A percentile compares a stretch with the other conserved stretches of the same genome.
Conservation (phyloP, 2,888 invertebrate genomes). For the Trissolcus japonicus region DNA sequence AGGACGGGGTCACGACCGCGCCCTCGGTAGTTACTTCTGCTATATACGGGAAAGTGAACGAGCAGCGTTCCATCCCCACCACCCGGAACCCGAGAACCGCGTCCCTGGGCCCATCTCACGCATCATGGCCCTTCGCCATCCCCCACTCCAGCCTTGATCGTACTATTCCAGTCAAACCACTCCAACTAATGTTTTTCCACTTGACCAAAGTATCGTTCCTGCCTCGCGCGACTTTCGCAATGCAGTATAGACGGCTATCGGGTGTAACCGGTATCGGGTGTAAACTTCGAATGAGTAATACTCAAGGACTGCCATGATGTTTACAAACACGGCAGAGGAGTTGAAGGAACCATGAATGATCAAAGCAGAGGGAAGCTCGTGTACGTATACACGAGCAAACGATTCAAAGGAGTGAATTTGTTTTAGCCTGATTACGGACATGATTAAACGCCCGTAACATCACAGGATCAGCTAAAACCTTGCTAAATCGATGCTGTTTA, state of each 20-base stretch:
- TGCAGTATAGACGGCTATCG: constrained; percentile 30
- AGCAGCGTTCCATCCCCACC: constrained; percentile 76
- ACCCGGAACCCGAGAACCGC: constrained; percentile 56
- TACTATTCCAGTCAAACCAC: constrained; percentile 35
- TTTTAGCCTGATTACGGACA: constrained; percentile 28
- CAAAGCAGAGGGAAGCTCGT: constrained; percentile 51
- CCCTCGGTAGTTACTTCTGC: constrained; percentile 70
- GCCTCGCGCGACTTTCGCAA: constrained; percentile 8
- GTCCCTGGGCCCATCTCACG: constrained; percentile 38
- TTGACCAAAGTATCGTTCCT: constrained; percentile 18
- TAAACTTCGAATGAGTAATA: constrained; percentile 66
- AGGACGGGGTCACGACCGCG: constrained; percentile 73
- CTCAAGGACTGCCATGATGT: constrained; percentile 65
- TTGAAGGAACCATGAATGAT: constrained; percentile 69
- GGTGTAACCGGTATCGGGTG: constrained; percentile 59
- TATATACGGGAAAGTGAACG: constrained; percentile 74
- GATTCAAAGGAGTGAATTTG: constrained; percentile 44
- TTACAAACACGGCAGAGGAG: constrained; percentile 69
- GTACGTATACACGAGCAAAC: constrained; percentile 8
- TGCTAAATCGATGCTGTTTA: too few relatives aligned
- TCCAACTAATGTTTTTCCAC: constrained; percentile 34
- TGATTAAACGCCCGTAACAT: constrained; percentile 19
- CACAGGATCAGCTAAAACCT: neutral
- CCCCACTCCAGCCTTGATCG: neutral
- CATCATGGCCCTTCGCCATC: constrained; percentile 4